Percentiles rank a stretch among this genome's conserved stretches.
These are phyloP conservation scores for Augochlorella aurata DNA, from an alignment of 2,888 invertebrate genomes.

Conservation along the genomic window DNA sequence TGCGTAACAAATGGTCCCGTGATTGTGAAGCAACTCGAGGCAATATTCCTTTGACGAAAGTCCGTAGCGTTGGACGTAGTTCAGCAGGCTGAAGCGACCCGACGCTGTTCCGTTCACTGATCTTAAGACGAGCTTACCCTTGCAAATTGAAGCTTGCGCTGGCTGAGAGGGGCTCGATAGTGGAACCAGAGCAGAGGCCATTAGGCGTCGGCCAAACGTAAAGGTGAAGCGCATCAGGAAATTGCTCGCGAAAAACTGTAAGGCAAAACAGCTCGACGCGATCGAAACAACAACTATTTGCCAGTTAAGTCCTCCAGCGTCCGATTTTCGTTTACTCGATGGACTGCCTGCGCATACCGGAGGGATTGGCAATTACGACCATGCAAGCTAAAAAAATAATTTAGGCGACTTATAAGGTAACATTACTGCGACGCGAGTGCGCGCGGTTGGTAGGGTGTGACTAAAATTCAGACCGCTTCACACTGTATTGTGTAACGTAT, in stretches of 20 bases:
- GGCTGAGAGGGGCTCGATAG: neutral
- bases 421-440: no score
- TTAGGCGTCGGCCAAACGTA: constrained; percentile 24
- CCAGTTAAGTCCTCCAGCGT: neutral
- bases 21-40: constrained; percentile 22
- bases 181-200: constrained; percentile 13
- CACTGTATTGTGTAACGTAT: no score
- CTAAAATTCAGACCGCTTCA: no score
- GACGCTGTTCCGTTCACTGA: constrained; percentile 3
- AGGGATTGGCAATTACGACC: constrained; percentile 31
- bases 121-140: constrained; percentile 29
- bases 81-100: constrained; percentile 6
- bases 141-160: constrained; percentile 32
- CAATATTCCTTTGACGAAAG: constrained; percentile 19
- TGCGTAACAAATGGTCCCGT: no score
- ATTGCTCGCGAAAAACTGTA: constrained; percentile 23
- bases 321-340: neutral
- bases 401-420: no score
- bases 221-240: neutral
- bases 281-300: constrained; percentile 19
- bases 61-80: neutral
- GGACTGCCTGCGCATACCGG: neutral
- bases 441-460: no score
- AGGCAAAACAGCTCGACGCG: constrained; percentile 7
- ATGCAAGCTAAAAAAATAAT: neutral